phyloP scores from a whole-genome alignment of 2,888 invertebrate species.

The Ichneumoninae sp. region DNA sequence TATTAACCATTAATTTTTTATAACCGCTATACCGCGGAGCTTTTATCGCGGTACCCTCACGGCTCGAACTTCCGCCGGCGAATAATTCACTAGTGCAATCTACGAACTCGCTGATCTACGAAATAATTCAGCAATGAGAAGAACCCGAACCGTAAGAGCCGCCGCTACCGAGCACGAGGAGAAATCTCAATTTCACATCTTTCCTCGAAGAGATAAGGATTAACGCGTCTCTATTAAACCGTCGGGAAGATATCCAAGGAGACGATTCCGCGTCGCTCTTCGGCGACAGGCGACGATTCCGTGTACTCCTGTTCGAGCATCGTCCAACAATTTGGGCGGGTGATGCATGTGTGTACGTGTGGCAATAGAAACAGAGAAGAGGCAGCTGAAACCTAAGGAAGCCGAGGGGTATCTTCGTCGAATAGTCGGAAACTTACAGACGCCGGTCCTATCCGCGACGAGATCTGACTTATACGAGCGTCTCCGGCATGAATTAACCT shows the following conservation, averaged over 20 bases:
- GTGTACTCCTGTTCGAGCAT: conserved; percentile 44
- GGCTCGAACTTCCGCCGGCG: neutral
- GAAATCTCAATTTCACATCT: conserved; percentile 49
- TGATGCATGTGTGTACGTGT: conserved; percentile 20
- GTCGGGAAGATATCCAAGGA: conserved; percentile 19
- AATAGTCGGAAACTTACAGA: conserved; percentile 64
- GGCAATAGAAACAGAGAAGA: conserved; percentile 29
- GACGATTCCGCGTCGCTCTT: conserved; percentile 32
- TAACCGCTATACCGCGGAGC: neutral
- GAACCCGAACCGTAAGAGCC: neutral
- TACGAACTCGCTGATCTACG: conserved; percentile 19
- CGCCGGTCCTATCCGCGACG: conserved; percentile 64
- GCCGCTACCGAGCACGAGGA: neutral
- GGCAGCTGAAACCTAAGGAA: conserved; percentile 32
- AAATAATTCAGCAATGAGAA: conserved; percentile 12
- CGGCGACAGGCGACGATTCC: conserved; percentile 36
- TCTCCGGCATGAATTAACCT: conserved; percentile 67
- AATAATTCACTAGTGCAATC: conserved; percentile 14
- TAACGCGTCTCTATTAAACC: conserved; percentile 55
- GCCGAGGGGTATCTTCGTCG: conserved; percentile 28
- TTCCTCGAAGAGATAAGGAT: conserved; percentile 50
- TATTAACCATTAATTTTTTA: conserved; percentile 5
- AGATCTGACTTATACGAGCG: conserved; percentile 68
- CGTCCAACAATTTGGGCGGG: conserved; percentile 51
- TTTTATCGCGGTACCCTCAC: neutral